phyloP scores from a whole-genome alignment of 2,888 invertebrate genomes.

The Heliconius aoede region DNA sequence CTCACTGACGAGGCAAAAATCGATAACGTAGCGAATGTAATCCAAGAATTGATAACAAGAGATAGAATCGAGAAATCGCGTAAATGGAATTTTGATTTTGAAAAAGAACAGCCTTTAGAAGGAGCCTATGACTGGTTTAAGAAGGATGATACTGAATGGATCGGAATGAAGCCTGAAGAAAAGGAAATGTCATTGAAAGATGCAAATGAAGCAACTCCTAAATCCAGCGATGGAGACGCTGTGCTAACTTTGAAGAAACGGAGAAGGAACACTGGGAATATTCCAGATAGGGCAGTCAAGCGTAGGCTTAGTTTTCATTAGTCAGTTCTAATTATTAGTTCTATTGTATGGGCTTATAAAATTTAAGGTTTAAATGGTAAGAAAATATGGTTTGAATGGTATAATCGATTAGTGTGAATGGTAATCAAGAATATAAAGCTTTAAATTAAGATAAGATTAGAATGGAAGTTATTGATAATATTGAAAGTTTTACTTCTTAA shows the following conservation, averaged over 20 bases:
- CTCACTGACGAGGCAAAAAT: constrained; percentile 59
- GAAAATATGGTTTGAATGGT: not conserved
- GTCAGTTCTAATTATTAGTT: constrained; percentile 13
- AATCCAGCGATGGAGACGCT: constrained; percentile 49
- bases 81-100: constrained; percentile 84
- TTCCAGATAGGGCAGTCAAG: constrained; percentile 53
- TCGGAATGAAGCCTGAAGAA: constrained; percentile 51
- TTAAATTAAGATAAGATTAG: not conserved
- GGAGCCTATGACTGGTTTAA: constrained; percentile 79
- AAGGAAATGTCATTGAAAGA: constrained; percentile 50
- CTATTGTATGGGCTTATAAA: constrained; percentile 16
- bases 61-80: constrained; percentile 61
- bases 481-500: not conserved
- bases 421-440: not conserved
- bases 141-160: constrained; percentile 54
- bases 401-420: not conserved
- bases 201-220: constrained; percentile 62
- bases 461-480: not conserved
- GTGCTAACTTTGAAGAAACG: constrained; percentile 51
- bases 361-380: not conserved
- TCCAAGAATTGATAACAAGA: constrained; percentile 57
- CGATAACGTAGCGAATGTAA: constrained; percentile 62
- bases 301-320: constrained; percentile 61
- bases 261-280: constrained; percentile 37
- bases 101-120: constrained; percentile 68